These are phyloP conservation scores for Drosophila biarmipes DNA, from an alignment of 1,140 invertebrate genomes.

Conservation along the genomic window DNA sequence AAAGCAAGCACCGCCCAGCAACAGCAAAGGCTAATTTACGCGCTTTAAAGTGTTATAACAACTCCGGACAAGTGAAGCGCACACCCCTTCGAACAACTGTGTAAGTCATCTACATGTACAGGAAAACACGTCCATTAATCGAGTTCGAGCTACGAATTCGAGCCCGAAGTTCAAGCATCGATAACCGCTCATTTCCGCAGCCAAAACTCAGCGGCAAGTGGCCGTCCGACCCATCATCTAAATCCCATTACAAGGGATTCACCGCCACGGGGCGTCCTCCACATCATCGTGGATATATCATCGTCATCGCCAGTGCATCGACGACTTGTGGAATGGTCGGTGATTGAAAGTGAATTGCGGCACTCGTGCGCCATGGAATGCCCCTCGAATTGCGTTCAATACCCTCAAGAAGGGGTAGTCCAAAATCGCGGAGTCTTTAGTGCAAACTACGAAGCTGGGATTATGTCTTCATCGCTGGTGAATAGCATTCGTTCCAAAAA, in stretches of 20 bases:
- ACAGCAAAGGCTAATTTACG: constrained; percentile 65
- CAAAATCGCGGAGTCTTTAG: no score
- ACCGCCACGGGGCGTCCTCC: constrained; percentile 50
- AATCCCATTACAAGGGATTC: constrained; percentile 54
- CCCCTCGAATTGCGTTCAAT: constrained; percentile 9
- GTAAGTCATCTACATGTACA: constrained; percentile 28
- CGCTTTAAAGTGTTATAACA: constrained; percentile 74
- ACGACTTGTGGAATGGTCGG: constrained; percentile 38
- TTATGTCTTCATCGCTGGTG: no score
- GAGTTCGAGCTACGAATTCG: constrained; percentile 12
- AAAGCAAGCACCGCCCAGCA: constrained; percentile 26
- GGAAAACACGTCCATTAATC: constrained; percentile 50
- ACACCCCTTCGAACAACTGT: constrained; percentile 12
- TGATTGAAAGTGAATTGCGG: constrained; percentile 73
- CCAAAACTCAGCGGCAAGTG: constrained; percentile 43
- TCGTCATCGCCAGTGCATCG: constrained; percentile 24
- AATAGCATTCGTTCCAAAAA: no score
- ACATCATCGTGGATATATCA: constrained; percentile 1
- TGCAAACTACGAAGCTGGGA: no score
- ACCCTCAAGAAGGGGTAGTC: not conserved
- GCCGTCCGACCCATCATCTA: constrained; percentile 44
- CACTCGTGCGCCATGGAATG: constrained; percentile 34
- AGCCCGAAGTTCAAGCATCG: constrained; percentile 20
- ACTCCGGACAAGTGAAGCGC: constrained; percentile 33
- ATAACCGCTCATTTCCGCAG: constrained; percentile 72